These are phyloP conservation scores for Thyatira batis DNA, from an alignment of 2,888 invertebrate species.

Conservation along the genomic window DNA sequence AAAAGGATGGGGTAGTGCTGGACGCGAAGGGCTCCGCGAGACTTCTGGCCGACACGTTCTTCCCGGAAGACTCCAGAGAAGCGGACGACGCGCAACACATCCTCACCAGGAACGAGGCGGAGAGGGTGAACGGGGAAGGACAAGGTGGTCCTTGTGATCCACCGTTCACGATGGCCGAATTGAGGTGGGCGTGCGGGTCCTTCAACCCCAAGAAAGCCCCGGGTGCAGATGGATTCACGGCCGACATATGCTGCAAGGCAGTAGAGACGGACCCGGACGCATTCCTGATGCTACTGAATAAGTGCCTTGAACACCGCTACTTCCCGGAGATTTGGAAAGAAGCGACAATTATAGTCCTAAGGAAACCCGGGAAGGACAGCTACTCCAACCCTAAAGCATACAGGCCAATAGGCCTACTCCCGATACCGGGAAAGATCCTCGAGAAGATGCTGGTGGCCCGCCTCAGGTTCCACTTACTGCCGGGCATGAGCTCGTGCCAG, in stretches of 20 bases:
- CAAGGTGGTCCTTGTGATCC: not conserved
- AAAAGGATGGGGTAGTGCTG: not conserved
- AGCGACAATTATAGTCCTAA: conserved; percentile 6
- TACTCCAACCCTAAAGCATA: conserved; percentile 7
- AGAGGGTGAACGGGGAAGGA: not conserved
- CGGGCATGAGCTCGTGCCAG: not conserved
- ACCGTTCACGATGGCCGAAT: not conserved
- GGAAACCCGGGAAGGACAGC: conserved; percentile 8
- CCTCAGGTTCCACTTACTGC: not conserved
- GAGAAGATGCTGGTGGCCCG: not conserved
- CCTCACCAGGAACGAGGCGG: not conserved
- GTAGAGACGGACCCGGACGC: not conserved
- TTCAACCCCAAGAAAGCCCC: conserved; percentile 13
- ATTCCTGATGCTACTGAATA: conserved; percentile 1
- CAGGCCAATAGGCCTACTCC: not conserved
- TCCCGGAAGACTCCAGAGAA: not conserved
- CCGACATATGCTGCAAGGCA: conserved; percentile 6
- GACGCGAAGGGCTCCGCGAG: conserved; percentile 1
- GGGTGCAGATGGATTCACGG: conserved; percentile 8
- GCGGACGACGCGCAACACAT: not conserved
- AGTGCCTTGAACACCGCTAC: conserved; percentile 1
- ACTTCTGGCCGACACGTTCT: conserved; percentile 5
- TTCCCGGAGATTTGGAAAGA: conserved; percentile 12
- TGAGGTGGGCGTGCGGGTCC: not conserved
- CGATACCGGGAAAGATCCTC: conserved; percentile 9